These are phyloP conservation scores for Lapara coniferarum DNA, from an alignment of 2,888 invertebrate species.

Conservation along the genomic window DNA sequence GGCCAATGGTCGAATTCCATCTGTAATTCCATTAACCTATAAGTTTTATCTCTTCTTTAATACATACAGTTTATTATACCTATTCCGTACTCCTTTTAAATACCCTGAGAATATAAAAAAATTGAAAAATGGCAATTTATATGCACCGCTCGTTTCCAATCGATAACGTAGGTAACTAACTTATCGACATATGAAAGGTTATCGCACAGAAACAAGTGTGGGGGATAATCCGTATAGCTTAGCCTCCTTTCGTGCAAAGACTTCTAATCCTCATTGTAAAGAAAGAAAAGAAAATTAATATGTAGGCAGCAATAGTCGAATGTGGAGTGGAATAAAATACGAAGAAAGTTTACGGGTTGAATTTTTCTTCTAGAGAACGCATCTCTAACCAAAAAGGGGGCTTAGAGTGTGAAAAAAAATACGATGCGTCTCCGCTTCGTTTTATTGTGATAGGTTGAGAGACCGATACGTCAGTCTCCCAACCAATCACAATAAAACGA, in stretches of 20 bases:
- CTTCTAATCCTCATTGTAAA: not conserved
- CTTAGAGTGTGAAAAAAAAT: too few relatives aligned
- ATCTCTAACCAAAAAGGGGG: too few relatives aligned
- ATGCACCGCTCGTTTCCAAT: not conserved
- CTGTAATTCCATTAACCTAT: too few relatives aligned
- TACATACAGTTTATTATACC: not conserved
- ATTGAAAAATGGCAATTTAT: constrained; percentile 8
- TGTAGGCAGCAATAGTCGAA: too few relatives aligned
- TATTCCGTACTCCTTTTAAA: not conserved
- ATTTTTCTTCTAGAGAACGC: too few relatives aligned
- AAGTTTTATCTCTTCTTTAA: not conserved
- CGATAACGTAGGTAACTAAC: not conserved
- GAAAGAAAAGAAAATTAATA: not conserved
- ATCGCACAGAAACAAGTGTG: not conserved
- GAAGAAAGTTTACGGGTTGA: too few relatives aligned
- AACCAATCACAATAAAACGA: too few relatives aligned
- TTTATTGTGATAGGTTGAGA: too few relatives aligned
- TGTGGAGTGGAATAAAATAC: too few relatives aligned
- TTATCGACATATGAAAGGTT: constrained; percentile 10
- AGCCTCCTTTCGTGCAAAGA: not conserved
- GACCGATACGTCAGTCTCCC: too few relatives aligned
- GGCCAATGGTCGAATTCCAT: too few relatives aligned
- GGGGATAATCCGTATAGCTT: not conserved
- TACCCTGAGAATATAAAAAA: not conserved
- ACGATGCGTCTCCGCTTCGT: too few relatives aligned